Conservation (phyloP, 2,797 vertebrate species). For the Petrocephalus sullivani region DNA sequence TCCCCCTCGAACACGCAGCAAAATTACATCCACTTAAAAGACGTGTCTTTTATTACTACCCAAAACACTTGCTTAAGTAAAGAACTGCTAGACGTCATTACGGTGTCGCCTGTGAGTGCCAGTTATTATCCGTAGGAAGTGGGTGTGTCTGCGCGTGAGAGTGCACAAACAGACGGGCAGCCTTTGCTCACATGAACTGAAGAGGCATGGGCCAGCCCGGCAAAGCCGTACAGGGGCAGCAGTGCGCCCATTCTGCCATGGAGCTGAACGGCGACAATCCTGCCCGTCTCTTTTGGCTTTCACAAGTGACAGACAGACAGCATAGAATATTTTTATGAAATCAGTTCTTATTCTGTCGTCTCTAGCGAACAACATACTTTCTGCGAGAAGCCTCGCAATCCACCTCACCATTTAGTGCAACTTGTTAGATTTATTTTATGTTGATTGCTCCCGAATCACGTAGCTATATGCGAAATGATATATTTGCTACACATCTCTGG, state of each 20-base stretch:
- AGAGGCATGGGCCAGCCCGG: conserved; percentile 69
- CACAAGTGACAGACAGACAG: neutral
- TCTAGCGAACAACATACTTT: neutral
- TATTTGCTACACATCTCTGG: neutral
- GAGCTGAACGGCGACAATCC: conserved; percentile 34
- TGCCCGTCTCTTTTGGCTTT: neutral
- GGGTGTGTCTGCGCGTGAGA: conserved; percentile 51
- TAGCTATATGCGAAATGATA: neutral
- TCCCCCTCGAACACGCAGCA: neutral
- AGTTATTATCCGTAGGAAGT: conserved; percentile 55
- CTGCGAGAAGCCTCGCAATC: neutral
- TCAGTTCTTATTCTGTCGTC: neutral
- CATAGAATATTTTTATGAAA: neutral
- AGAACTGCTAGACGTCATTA: neutral
- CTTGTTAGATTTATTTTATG: neutral
- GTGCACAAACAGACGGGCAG: conserved; percentile 67
- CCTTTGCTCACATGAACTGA: conserved; percentile 37
- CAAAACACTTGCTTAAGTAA: neutral
- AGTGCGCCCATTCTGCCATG: conserved; percentile 44
- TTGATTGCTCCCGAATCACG: neutral
- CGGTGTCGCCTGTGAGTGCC: conserved; percentile 50
- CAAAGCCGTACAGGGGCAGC: conserved; percentile 53
- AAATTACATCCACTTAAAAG: neutral
- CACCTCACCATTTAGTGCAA: neutral
- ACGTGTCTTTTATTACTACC: neutral